A percentile compares a stretch with the other conserved stretches of the same genome.
Conservation (phyloP, 1,140 invertebrate species). For the Xylocopa sonorina region DNA sequence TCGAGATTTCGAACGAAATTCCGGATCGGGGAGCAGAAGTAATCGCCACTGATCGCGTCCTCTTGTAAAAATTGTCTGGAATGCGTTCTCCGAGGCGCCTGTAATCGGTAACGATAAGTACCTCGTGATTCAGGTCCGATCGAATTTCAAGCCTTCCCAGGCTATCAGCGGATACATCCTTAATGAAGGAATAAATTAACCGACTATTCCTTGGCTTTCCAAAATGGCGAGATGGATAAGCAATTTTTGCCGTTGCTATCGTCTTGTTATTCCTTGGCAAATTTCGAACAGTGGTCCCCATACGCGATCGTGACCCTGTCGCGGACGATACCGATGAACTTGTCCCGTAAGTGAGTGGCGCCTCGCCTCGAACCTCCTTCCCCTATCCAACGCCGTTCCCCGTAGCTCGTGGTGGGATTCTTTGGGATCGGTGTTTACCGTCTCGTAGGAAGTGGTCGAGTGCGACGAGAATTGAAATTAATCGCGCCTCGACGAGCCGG, state of each 20-base stretch:
- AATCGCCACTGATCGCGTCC: background rate
- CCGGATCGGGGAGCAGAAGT: constrained; percentile 1
- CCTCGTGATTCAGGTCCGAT: background rate
- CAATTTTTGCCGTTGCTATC: no score
- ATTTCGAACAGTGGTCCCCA: constrained; percentile 2
- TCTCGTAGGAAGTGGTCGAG: constrained; percentile 55
- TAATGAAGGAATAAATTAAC: no score
- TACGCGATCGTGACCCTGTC: constrained; percentile 51
- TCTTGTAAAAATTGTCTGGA: background rate
- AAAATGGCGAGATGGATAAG: no score
- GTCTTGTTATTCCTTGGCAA: no score
- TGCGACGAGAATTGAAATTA: constrained; percentile 69
- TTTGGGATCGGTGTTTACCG: constrained; percentile 42
- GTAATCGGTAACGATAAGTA: background rate
- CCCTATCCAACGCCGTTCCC: background rate
- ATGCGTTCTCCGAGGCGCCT: background rate
- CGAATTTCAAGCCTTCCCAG: constrained; percentile 4
- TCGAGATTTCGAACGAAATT: constrained; percentile 18
- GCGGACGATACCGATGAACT: constrained; percentile 55
- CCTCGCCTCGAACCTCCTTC: constrained; percentile 37
- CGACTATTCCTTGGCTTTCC: no score
- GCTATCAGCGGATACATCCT: constrained; percentile 42
- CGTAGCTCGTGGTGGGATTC: constrained; percentile 45
- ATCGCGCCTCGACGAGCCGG: constrained; percentile 22
- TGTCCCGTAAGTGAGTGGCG: constrained; percentile 43